A percentile compares a stretch with the other conserved stretches of the same genome.
Conservation (phyloP, 2,797 vertebrate genomes). For the Pseudomugil tenellus region DNA sequence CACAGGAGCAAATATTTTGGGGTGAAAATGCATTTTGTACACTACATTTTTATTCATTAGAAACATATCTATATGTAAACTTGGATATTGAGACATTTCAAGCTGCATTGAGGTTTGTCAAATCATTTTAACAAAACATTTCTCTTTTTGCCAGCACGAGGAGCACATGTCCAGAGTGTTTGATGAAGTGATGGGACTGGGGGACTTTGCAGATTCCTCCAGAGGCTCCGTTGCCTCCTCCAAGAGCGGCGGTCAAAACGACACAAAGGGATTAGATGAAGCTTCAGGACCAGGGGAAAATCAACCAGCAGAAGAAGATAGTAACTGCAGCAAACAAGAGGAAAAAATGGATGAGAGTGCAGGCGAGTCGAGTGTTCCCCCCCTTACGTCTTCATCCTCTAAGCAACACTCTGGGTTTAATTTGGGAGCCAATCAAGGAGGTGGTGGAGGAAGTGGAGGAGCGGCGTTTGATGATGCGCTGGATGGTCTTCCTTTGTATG, state of each 20-base stretch:
- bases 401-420: slow-evolving; percentile 41
- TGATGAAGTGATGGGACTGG: slow-evolving; percentile 78
- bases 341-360: slow-evolving; percentile 53
- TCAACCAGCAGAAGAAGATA: slow-evolving; percentile 52
- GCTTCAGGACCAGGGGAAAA: slow-evolving; percentile 35
- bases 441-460: slow-evolving; percentile 56
- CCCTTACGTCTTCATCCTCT: slow-evolving; percentile 33
- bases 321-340: slow-evolving; percentile 56
- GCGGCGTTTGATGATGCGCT: slow-evolving; percentile 68
- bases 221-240: slow-evolving; percentile 70
- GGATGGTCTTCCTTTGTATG: slow-evolving; percentile 67
- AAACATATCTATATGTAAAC: too few relatives aligned
- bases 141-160: slow-evolving; percentile 58
- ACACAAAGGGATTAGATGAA: slow-evolving; percentile 52
- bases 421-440: slow-evolving; percentile 38
- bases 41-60: too few relatives aligned
- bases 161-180: slow-evolving; percentile 72
- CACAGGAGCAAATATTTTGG: too few relatives aligned
- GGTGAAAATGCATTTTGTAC: too few relatives aligned
- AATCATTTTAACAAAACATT: too few relatives aligned
- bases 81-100: too few relatives aligned
- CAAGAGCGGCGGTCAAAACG: slow-evolving; percentile 60
- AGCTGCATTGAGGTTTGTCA: too few relatives aligned
- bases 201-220: slow-evolving; percentile 74
- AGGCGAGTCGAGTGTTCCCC: slow-evolving; percentile 38